These are phyloP conservation scores for Noctua comes DNA, from an alignment of 2,888 invertebrate species.

Conservation along the genomic window DNA sequence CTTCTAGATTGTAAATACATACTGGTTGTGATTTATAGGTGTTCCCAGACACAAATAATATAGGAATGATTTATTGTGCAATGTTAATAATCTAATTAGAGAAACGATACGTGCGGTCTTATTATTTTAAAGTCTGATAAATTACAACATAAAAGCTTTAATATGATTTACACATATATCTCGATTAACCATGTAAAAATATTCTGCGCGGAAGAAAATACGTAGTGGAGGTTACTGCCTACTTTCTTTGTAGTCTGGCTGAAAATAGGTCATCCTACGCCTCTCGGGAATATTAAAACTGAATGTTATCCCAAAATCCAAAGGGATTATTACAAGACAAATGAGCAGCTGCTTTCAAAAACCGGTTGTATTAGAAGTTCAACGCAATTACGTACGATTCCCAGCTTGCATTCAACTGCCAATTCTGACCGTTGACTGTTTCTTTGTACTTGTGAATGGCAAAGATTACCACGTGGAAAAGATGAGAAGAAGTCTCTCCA, in stretches of 20 bases:
- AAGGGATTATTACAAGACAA: constrained; percentile 9
- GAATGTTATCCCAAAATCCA: neutral
- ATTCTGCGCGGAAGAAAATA: constrained; percentile 7
- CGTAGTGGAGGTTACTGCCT: neutral
- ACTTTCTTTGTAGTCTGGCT: neutral
- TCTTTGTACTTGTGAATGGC: neutral
- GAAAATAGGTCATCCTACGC: constrained; percentile 27
- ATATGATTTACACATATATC: constrained; percentile 6
- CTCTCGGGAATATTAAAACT: constrained; percentile 12
- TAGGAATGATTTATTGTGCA: constrained; percentile 37
- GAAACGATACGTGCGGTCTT: constrained; percentile 35
- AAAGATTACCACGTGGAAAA: neutral
- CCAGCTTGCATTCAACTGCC: constrained; percentile 30
- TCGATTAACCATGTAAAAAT: constrained; percentile 5
- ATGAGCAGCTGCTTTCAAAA: constrained; percentile 29
- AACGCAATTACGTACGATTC: constrained; percentile 2
- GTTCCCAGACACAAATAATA: constrained; percentile 39
- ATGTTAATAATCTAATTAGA: constrained; percentile 28
- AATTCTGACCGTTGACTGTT: constrained; percentile 3
- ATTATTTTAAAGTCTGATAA: constrained; percentile 17
- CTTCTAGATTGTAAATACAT: constrained; percentile 52
- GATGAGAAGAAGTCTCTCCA: neutral
- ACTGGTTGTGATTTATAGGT: constrained; percentile 33
- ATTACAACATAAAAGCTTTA: neutral
- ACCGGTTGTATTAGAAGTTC: constrained; percentile 29